Evolutionary conservation across 2,113 vertebrate genomes (phyloP).

Genomic region (Morone chrysops): DNA sequence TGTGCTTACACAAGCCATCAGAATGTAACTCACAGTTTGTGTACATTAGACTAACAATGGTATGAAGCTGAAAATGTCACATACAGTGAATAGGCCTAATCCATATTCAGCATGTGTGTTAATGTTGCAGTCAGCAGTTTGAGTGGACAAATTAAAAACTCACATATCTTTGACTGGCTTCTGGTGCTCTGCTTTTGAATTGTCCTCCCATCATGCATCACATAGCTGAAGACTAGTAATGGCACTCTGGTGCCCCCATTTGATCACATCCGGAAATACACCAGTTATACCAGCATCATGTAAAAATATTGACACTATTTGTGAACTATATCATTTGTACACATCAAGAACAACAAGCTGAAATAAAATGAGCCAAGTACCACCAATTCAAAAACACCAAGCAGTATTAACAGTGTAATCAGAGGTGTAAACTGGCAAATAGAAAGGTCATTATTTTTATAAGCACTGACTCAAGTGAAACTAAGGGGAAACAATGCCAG

Average conservation of each 20-base stretch:
- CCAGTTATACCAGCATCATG: not conserved
- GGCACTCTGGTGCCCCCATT: conserved; percentile 39
- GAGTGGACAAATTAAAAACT: not conserved
- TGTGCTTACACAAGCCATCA: not conserved
- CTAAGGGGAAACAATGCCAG: conserved; percentile 9
- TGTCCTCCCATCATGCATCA: not conserved
- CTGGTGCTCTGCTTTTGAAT: not conserved
- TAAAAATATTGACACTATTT: not conserved
- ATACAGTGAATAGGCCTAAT: not conserved
- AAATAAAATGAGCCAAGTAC: not conserved
- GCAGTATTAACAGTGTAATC: not conserved
- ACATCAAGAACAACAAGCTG: not conserved
- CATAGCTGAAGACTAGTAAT: not conserved
- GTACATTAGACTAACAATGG: not conserved
- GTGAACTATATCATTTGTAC: not conserved
- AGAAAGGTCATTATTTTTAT: conserved; percentile 14
- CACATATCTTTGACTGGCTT: not conserved
- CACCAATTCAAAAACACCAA: not conserved
- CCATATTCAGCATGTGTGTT: not conserved
- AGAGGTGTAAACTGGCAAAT: not conserved
- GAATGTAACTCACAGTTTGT: not conserved
- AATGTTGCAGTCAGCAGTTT: not conserved
- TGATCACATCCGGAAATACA: conserved; percentile 50
- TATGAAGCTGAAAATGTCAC: not conserved
- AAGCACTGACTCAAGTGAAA: conserved; percentile 18